phyloP scores from a whole-genome alignment of 2,113 vertebrate genomes.

The Callocephalon fimbriatum region DNA sequence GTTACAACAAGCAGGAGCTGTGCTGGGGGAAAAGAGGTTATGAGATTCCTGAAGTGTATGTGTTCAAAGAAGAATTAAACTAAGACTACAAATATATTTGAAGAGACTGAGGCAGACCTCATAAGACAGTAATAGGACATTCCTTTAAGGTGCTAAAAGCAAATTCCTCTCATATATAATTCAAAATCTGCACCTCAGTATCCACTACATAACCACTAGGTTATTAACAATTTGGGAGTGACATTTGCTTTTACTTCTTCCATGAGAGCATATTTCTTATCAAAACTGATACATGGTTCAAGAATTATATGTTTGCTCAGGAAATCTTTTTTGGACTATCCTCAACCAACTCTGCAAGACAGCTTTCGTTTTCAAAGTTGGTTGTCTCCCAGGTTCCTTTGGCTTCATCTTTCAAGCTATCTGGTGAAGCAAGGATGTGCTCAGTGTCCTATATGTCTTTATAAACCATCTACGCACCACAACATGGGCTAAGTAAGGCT shows the following conservation, averaged over 20 bases:
- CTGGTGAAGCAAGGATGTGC: background rate
- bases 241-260: background rate
- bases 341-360: background rate
- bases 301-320: background rate
- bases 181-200: background rate
- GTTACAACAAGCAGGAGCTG: background rate
- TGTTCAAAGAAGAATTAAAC: background rate
- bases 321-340: background rate
- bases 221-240: background rate
- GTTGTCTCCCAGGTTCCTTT: background rate
- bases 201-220: background rate
- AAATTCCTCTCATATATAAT: background rate
- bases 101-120: background rate
- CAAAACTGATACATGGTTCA: background rate
- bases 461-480: background rate
- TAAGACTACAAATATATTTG: background rate
- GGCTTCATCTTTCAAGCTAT: background rate
- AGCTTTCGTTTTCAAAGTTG: background rate
- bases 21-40: background rate
- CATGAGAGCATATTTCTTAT: background rate
- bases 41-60: constrained; percentile 6
- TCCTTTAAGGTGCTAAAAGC: background rate
- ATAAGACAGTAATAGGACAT: background rate
- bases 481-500: background rate
- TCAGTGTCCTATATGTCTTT: background rate